Conservation (phyloP, 2,888 invertebrate genomes). For the Protula sp. region DNA sequence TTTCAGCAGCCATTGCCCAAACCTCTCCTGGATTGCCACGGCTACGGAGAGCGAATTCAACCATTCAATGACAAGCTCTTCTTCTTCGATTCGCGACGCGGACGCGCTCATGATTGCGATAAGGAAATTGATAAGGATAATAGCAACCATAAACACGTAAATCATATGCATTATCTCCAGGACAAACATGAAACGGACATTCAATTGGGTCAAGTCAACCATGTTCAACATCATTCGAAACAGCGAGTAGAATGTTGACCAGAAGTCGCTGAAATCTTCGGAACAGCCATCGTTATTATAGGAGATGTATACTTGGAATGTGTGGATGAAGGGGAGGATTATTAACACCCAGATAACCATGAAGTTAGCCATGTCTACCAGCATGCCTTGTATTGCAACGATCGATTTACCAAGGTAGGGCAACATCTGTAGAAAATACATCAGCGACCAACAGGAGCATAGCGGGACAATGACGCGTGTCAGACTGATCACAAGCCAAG, state of each 20-base stretch:
- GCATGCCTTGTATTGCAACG: constrained; percentile 11
- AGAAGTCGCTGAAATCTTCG: constrained; percentile 1
- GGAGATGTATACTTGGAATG: constrained; percentile 3
- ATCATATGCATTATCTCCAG: constrained; percentile 2
- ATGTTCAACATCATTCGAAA: constrained; percentile 15
- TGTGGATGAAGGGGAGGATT: constrained; percentile 7
- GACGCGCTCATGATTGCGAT: constrained; percentile 11
- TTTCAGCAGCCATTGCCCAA: no score
- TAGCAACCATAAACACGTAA: constrained; percentile 10
- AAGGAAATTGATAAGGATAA: constrained; percentile 15
- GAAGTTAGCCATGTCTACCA: constrained; percentile 10
- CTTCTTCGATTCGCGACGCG: no score
- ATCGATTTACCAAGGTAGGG: constrained; percentile 15
- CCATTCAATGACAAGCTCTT: no score
- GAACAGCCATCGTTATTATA: constrained; percentile 3
- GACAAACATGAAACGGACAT: background rate
- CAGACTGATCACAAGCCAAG: no score
- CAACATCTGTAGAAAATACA: constrained; percentile 15
- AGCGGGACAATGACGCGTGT: no score
- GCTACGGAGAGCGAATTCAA: no score
- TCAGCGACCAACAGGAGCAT: constrained; percentile 8
- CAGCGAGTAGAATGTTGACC: constrained; percentile 3
- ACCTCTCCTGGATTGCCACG: no score
- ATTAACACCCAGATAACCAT: constrained; percentile 6
- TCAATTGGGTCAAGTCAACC: constrained; percentile 2